Evolutionary conservation across 2,888 invertebrate species (phyloP), one percentile per base, ranked within the genome.

Genomic region (Cabera pusaria): DNA sequence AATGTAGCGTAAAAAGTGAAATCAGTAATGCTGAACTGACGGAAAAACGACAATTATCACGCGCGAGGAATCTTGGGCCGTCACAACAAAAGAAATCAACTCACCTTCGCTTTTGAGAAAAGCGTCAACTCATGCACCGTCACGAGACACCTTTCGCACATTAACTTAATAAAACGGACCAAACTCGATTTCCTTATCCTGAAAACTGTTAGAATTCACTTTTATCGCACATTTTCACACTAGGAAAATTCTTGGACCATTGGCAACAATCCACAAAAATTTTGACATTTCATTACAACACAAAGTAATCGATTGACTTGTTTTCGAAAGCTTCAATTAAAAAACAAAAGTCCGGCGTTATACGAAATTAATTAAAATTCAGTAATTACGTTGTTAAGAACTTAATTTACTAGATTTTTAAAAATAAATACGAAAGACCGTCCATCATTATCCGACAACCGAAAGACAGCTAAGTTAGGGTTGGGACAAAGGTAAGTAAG

Each of bases 211-310:
- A 34, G 16, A 44, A 36, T 44, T 51, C 60, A 57, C 58, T 53
- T 59, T 59, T 66, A 76, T 71, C 70, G 70, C 70, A 65, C 61
- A 56, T 72, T 75, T 73, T 70, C 71, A 70, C 64, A 52, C 49
- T 58, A 65, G 59, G 64, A 73, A 71, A 70, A 67, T 67, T 72
- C 70, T 66, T 69, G 60, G 55, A 69, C 66, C 69, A 79, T 74
- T 84, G 80, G 82, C 85, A 82, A 66, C 47, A 72, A 65, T 81
- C 80, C 79, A 84, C 76, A 67, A 75, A 80, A 79, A 77, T 71
- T 82, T 77, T 88, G 88, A 88, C 87, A 75, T 83, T 82, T 82
- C 79, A 77, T 75, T 23, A 22, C 16, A 17, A 24, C 63, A 72
- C 70, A 70, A 58, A 59, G 58, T 59, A 65, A 63, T 63, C 54